Base-by-base conservation (phyloP, 2,888 invertebrate genomes). In the Notocelia uddmanniana region DNA sequence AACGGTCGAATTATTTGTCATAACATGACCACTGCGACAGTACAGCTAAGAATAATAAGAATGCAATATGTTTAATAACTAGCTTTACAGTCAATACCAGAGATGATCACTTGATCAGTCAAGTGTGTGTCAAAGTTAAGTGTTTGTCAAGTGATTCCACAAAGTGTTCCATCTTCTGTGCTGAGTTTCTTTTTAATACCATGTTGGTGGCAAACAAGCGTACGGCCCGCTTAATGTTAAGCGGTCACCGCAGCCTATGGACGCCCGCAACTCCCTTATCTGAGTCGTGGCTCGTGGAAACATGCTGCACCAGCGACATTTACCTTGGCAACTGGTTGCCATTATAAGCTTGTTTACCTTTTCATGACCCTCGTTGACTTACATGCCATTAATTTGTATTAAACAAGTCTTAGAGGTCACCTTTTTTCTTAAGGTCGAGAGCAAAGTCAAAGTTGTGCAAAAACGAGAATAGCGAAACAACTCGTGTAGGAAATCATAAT, bases 281-380 rank as follows among this genome's bases (percentile, higher is more conserved):
- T 64, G 21, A 21, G 2, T 59, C 58, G 37, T 58, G 26, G 13
- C 19, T 50, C 34, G 31, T 34, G 21, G 37, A 34, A 34, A 13
- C 63, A 37, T 52, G 23, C 5, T 41, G 31, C 34, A 37, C 48
- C 45, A 15, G 19, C n/a, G 19, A 58, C 23, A 68, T 37, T 68
- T 59, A 45, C n/a, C 26, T 37, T 68, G 23, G 59, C 26, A 37
- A 41, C 68, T 60, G 41, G 63, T 52, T 58, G 58, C 37, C 70
- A 52, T 64, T 64, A 57, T 37, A 64, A 41, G n/a, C 70, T 64
- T 64, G 64, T 70, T 70, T 64, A 69, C 64, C 70, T 70, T 70
- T 58, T 48, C 45, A 31, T 21, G 13, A 54, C 6, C 45, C 57
- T 64, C 5, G 64, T 64, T 64, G 50, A 50, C 57, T 70, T 58